Conservation (phyloP, 2,797 vertebrate genomes). For the Tapera naevia region DNA sequence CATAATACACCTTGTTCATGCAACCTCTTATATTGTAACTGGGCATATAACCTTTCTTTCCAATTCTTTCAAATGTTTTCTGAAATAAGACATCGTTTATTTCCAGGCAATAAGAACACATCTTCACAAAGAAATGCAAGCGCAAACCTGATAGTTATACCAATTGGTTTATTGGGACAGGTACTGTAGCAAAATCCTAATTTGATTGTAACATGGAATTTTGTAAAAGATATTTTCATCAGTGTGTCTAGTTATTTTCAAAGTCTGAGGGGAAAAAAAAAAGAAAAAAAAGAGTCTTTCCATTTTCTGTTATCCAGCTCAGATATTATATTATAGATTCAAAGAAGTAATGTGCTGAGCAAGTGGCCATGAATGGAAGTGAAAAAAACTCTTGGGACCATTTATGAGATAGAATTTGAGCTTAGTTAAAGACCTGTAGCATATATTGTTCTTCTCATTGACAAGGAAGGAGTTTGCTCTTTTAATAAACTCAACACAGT, state of each 20-base stretch:
- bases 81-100: background rate
- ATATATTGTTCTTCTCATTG: constrained; percentile 48
- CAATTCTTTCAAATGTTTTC: background rate
- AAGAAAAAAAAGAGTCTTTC: background rate
- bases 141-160: background rate
- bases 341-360: constrained; percentile 54
- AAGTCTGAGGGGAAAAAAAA: background rate
- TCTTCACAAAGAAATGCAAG: background rate
- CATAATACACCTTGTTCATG: fast-evolving
- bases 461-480: background rate
- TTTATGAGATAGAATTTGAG: constrained; percentile 37
- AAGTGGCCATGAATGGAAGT: constrained; percentile 11
- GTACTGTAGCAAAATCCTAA: background rate
- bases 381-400: constrained; percentile 30
- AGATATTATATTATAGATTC: constrained; percentile 59
- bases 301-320: constrained; percentile 34
- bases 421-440: constrained; percentile 11
- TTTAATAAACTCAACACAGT: constrained; percentile 25
- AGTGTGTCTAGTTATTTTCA: background rate
- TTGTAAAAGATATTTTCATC: background rate
- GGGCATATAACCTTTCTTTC: background rate
- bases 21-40: background rate
- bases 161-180: background rate
- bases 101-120: background rate
- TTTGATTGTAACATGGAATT: background rate